phyloP scores from a whole-genome alignment of 2,888 invertebrate species.

The Ctenicera cuprea region DNA sequence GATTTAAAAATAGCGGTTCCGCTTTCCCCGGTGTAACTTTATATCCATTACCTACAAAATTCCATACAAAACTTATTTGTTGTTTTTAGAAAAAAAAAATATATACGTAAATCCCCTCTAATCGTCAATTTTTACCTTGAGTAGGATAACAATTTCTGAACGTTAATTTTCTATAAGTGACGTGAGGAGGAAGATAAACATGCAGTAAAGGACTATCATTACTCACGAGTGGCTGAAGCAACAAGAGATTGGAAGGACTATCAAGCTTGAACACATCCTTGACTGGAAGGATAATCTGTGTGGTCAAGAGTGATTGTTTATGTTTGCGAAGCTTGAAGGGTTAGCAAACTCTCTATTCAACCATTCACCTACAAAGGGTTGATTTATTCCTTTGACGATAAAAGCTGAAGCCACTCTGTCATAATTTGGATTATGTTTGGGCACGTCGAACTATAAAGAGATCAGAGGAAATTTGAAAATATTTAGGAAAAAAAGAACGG shows the following conservation, averaged over 20 bases:
- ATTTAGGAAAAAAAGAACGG: no score
- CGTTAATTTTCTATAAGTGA: slow-evolving; percentile 26
- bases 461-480: background rate
- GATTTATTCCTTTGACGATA: slow-evolving; percentile 48
- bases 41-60: no score
- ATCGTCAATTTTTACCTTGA: background rate
- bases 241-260: slow-evolving; percentile 56
- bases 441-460: background rate
- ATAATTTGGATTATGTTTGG: slow-evolving; percentile 32
- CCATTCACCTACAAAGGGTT: slow-evolving; percentile 46
- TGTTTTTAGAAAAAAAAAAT: background rate
- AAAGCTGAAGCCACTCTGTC: slow-evolving; percentile 34
- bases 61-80: no score
- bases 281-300: slow-evolving; percentile 59
- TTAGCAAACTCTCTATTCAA: slow-evolving; percentile 55
- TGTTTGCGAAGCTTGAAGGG: slow-evolving; percentile 58
- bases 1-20: no score
- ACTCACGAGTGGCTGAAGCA: slow-evolving; percentile 54
- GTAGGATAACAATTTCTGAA: slow-evolving; percentile 13
- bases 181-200: slow-evolving; percentile 44
- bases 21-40: no score
- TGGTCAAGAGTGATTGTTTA: slow-evolving; percentile 60
- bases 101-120: background rate
- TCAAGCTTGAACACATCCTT: slow-evolving; percentile 58
- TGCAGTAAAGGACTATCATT: slow-evolving; percentile 46